Percentiles rank a stretch among this genome's conserved stretches.
Evolutionary conservation across 2,113 vertebrate species (phyloP).

Genomic region (Heliornis fulica): DNA sequence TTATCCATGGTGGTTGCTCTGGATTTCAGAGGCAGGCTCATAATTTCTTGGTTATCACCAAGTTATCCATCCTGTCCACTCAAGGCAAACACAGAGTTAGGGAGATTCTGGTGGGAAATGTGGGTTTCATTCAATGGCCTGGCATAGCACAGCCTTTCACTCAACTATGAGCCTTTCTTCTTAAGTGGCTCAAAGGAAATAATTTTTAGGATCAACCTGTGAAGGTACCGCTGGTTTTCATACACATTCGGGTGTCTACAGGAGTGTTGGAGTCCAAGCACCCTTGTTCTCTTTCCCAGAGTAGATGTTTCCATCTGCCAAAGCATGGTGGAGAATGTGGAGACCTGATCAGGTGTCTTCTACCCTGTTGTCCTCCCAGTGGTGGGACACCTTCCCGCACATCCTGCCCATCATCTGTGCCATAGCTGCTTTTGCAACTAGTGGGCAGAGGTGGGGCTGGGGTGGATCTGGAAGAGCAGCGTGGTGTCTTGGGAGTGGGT

Average conservation of each 20-base stretch:
- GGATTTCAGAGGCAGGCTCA: not conserved
- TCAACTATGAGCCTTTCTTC: not conserved
- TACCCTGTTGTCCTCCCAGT: not conserved
- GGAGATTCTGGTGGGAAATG: not conserved
- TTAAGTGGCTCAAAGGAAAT: not conserved
- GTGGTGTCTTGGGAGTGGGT: not conserved
- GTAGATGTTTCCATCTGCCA: not conserved
- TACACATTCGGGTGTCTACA: not conserved
- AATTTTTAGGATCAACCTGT: not conserved
- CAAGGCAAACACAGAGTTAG: not conserved
- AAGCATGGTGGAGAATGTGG: rapidly evolving
- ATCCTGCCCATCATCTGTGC: not conserved
- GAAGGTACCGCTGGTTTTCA: not conserved
- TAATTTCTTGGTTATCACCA: not conserved
- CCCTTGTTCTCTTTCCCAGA: not conserved
- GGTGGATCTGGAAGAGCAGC: not conserved
- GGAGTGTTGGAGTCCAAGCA: not conserved
- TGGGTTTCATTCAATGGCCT: not conserved
- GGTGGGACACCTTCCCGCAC: not conserved
- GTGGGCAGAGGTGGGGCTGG: rapidly evolving
- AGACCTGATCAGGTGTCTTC: not conserved
- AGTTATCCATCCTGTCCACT: not conserved
- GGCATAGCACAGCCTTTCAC: not conserved
- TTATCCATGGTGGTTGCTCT: not conserved
- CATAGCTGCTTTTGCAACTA: not conserved